Base-by-base conservation (phyloP, 2,113 vertebrate genomes). In the Cinclus cinclus region DNA sequence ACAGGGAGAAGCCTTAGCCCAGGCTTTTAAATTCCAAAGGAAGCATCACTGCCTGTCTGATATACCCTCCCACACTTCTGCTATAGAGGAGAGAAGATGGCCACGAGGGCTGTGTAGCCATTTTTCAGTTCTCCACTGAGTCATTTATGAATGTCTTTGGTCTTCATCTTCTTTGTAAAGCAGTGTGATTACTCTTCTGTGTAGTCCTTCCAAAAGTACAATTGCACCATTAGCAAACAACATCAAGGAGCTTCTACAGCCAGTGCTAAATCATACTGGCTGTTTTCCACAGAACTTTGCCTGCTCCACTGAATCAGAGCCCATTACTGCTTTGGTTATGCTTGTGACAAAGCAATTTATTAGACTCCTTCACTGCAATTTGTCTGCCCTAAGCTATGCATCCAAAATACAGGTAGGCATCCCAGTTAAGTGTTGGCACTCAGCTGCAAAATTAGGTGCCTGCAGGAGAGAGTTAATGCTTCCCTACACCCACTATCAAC, bases 171-270 rank as follows among this genome's bases (percentile, higher is more conserved):
- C 59, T 91, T 83, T 73, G 58, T 49, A 89, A 68, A 58, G 42
- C 62, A 80, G 11, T 6, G 33, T 55, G 63, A 76, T 63, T 77
- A 33, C 62, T 91, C 50, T 85, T 77, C 70, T 5, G 2, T 79
- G 41, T 71, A 84, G 74, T 42, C 55, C 74, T 95, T 95, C 75
- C 58, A 78, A 79, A 92, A 91, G 55, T 73, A 63, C 70, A 90
- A 85, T 69, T 87, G 59, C 30, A 82, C 39, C 41, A 92, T 92
- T 85, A 94, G 55, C 56, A 85, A 82, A 58, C 52, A 90, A 64
- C 78, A 82, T 71, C 50, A 87, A 69, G 46, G 74, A 89, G 68
- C 49, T 60, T 71, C 70, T 53, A 85, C 89, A 84, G 46, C 49
- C 55, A 49, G 30, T 39, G 58, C 15, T 97, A 92, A 67, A 89